Evolutionary conservation across 2,888 invertebrate species (phyloP).

Genomic region (Oxyteleia sp.): DNA sequence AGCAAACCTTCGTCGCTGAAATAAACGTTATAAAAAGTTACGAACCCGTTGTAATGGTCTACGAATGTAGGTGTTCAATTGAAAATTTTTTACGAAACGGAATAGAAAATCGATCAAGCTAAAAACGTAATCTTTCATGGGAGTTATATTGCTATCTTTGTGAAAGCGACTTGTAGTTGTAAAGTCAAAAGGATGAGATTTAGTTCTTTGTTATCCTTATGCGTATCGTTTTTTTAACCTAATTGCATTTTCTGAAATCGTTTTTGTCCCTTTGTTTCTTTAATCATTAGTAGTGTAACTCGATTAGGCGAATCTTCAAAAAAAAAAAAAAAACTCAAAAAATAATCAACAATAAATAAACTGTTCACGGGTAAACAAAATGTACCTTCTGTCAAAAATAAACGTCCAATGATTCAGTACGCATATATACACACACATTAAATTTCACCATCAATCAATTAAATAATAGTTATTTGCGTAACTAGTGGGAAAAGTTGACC

Average conservation of each 20-base stretch:
- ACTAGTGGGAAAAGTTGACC: too few relatives aligned
- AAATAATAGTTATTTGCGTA: too few relatives aligned
- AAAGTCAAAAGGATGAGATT: constrained; percentile 7
- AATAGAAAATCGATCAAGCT: constrained; percentile 5
- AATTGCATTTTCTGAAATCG: constrained; percentile 12
- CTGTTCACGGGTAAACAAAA: neutral
- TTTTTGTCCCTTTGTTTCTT: neutral
- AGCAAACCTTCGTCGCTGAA: constrained; percentile 7
- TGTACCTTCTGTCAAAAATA: too few relatives aligned
- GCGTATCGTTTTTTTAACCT: constrained; percentile 4
- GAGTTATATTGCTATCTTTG: constrained; percentile 22
- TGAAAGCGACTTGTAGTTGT: constrained; percentile 17
- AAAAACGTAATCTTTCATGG: constrained; percentile 2
- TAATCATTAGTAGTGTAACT: neutral
- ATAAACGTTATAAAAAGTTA: constrained; percentile 9
- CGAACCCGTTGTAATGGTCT: neutral
- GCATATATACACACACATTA: constrained; percentile 34
- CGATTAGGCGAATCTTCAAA: neutral
- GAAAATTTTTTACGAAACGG: neutral
- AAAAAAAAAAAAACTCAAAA: too few relatives aligned
- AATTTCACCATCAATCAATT: constrained; percentile 28
- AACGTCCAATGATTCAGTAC: neutral
- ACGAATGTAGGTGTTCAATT: neutral
- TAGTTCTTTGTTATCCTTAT: constrained; percentile 9
- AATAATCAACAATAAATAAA: neutral